Evolutionary conservation across 2,113 vertebrate species (phyloP).

Genomic region (Charina bottae): DNA sequence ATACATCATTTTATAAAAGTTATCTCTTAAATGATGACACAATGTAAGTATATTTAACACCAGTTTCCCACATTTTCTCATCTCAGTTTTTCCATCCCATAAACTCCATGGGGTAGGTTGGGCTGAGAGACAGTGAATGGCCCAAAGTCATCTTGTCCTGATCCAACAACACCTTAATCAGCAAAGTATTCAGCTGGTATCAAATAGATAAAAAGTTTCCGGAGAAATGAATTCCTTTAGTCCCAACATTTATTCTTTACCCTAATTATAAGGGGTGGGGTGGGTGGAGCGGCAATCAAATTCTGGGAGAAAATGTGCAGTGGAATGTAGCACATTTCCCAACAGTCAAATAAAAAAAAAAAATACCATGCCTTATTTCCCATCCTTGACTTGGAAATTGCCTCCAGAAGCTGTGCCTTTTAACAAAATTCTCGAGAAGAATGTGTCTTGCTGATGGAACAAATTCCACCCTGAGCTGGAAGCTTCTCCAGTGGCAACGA

Average conservation of each 20-base stretch:
- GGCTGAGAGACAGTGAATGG: not conserved
- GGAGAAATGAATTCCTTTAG: not conserved
- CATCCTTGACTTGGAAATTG: constrained; percentile 6
- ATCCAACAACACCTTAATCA: not conserved
- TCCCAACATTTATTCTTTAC: not conserved
- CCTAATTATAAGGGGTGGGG: not conserved
- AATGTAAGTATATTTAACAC: not conserved
- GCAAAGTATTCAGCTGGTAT: not conserved
- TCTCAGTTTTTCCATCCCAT: not conserved
- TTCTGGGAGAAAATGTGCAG: not conserved
- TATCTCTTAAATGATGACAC: not conserved
- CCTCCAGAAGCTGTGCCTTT: not conserved
- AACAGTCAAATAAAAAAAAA: not conserved
- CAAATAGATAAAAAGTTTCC: not conserved
- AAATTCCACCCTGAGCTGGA: constrained; percentile 42
- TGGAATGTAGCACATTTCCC: not conserved
- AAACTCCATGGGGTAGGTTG: not conserved
- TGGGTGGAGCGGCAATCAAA: not conserved
- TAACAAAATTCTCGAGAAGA: not conserved
- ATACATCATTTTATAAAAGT: too few relatives aligned
- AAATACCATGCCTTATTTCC: constrained; percentile 32
- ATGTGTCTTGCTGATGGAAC: constrained; percentile 37
- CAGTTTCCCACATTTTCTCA: not conserved
- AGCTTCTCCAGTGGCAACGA: constrained; percentile 17
- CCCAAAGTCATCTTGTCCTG: not conserved